A percentile compares a stretch with the other conserved stretches of the same genome.
Conservation (phyloP, 2,888 invertebrate species). For the Dione juno region DNA sequence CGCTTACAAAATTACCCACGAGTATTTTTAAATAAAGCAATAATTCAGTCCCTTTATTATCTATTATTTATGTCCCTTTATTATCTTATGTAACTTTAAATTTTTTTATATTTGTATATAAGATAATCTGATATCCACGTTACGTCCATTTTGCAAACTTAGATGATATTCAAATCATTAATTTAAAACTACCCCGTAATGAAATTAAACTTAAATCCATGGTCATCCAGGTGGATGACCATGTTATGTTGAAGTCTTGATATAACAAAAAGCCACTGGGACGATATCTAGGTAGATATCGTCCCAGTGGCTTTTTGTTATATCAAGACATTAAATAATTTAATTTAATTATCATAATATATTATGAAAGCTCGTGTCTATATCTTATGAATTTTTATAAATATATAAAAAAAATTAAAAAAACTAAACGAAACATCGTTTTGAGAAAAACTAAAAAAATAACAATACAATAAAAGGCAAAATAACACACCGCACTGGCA, state of each 20-base stretch:
- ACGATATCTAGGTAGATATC: too few species aligned
- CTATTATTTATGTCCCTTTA: background rate
- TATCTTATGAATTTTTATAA: background rate
- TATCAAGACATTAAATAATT: background rate
- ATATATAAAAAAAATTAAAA: background rate
- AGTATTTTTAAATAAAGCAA: conserved; percentile 16
- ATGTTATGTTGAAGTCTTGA: too few species aligned
- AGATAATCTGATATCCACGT: too few species aligned
- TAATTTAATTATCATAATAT: background rate
- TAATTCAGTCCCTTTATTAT: background rate
- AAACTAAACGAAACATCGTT: background rate
- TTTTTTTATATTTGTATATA: background rate
- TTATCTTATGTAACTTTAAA: too few species aligned
- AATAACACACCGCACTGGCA: conserved; percentile 54
- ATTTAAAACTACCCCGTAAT: too few species aligned
- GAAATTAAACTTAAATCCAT: too few species aligned
- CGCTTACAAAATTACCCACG: conserved; percentile 34
- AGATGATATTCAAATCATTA: background rate
- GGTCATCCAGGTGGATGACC: too few species aligned
- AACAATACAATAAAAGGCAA: conserved; percentile 29
- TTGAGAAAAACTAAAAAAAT: background rate
- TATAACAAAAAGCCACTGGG: too few species aligned
- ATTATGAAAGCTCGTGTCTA: too few species aligned
- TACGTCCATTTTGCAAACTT: too few species aligned
- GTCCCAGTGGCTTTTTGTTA: too few species aligned